Percentiles rank a stretch among this genome's conserved stretches.
These are phyloP conservation scores for Pachyuromys duprasi DNA, from an alignment of 2,797 vertebrate species.

Conservation along the genomic window DNA sequence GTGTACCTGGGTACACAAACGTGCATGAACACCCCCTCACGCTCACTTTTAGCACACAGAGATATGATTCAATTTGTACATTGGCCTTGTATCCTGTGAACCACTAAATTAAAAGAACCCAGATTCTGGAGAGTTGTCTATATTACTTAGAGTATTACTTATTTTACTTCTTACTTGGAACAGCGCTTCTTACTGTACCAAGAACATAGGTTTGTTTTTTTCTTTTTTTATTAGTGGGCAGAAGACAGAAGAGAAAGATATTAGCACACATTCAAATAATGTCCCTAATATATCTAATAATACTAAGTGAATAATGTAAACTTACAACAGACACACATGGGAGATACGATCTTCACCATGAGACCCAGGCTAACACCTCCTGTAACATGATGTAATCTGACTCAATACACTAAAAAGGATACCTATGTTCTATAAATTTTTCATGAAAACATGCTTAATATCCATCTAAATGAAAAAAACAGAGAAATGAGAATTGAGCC, in stretches of 20 bases:
- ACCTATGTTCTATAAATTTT: not conserved
- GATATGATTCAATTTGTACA: not conserved
- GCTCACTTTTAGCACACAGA: not conserved
- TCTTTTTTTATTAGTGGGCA: not conserved
- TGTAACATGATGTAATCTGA: not conserved
- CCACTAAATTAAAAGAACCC: not conserved
- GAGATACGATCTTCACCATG: not conserved
- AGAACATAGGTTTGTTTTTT: not conserved
- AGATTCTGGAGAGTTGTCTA: not conserved
- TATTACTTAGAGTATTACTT: not conserved
- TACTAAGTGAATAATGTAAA: not conserved
- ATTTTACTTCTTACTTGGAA: not conserved
- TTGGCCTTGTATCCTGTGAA: not conserved
- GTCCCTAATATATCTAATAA: not conserved
- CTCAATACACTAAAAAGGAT: not conserved
- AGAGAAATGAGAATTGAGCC: not conserved
- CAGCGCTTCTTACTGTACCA: not conserved
- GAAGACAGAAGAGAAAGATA: not conserved
- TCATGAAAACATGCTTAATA: not conserved
- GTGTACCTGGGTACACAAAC: not conserved
- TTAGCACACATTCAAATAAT: not conserved
- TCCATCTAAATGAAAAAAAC: not conserved
- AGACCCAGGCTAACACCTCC: not conserved
- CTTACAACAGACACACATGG: not conserved
- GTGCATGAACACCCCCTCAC: not conserved